A percentile compares a stretch with the other conserved stretches of the same genome.
Conservation (phyloP, 2,888 invertebrate species). For the Saturnia pavonia region DNA sequence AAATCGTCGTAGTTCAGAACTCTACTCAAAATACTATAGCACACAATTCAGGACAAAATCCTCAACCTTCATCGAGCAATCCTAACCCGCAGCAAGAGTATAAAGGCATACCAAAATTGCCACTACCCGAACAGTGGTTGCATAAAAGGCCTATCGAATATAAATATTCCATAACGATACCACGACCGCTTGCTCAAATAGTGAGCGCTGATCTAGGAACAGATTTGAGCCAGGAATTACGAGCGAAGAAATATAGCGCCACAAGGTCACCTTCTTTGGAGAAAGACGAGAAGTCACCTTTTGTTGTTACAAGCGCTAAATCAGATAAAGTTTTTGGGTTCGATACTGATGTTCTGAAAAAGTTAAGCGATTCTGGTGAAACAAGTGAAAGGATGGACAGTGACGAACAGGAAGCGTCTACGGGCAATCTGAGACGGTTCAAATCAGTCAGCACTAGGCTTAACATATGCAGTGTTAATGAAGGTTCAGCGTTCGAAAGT, state of each 20-base stretch:
- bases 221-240: conserved; percentile 56
- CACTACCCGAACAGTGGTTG: conserved; percentile 74
- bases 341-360: conserved; percentile 55
- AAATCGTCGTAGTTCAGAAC: conserved; percentile 46
- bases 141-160: conserved; percentile 67
- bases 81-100: conserved; percentile 35
- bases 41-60: conserved; percentile 29
- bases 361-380: conserved; percentile 46
- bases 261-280: conserved; percentile 77
- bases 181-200: conserved; percentile 65
- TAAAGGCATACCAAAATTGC: conserved; percentile 60
- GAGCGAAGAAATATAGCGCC: conserved; percentile 70
- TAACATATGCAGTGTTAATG: conserved; percentile 67
- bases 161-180: conserved; percentile 64
- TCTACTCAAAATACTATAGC: conserved; percentile 39
- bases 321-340: conserved; percentile 70
- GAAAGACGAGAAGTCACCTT: conserved; percentile 77
- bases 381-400: conserved; percentile 46
- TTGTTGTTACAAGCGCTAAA: conserved; percentile 56
- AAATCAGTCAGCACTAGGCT: conserved; percentile 70
- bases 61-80: conserved; percentile 23
- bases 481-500: conserved; percentile 52
- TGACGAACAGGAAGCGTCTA: conserved; percentile 53
- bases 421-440: conserved; percentile 62
- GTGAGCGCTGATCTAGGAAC: conserved; percentile 59